phyloP scores from a whole-genome alignment of 2,888 invertebrate species.

The Cyaniris semiargus region DNA sequence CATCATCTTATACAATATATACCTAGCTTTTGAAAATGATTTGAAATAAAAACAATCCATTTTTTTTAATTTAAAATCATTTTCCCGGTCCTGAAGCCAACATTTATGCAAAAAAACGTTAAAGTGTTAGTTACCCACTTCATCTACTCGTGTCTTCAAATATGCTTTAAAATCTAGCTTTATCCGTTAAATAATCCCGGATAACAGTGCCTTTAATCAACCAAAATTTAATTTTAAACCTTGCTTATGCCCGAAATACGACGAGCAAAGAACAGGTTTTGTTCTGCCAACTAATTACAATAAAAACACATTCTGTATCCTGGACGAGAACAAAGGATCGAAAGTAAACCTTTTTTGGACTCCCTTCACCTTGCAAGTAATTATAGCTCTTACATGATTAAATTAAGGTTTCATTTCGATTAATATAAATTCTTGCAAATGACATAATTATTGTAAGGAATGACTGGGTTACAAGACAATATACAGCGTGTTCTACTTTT shows the following conservation, averaged over 20 bases:
- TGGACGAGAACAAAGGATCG: neutral
- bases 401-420: neutral
- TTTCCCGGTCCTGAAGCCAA: no score
- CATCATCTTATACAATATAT: no score
- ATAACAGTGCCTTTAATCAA: neutral
- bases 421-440: neutral
- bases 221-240: neutral
- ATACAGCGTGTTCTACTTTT: neutral
- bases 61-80: no score
- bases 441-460: neutral
- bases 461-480: neutral
- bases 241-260: neutral
- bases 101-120: no score
- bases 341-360: neutral
- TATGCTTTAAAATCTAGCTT: no score
- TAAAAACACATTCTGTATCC: neutral
- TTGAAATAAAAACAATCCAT: no score
- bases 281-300: neutral
- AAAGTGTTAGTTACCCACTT: no score
- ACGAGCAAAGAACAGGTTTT: neutral
- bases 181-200: neutral
- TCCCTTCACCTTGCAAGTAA: neutral
- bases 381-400: neutral
- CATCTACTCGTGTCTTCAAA: no score
- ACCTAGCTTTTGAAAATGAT: no score